phyloP scores from a whole-genome alignment of 2,113 vertebrate genomes.

The Chionis minor region DNA sequence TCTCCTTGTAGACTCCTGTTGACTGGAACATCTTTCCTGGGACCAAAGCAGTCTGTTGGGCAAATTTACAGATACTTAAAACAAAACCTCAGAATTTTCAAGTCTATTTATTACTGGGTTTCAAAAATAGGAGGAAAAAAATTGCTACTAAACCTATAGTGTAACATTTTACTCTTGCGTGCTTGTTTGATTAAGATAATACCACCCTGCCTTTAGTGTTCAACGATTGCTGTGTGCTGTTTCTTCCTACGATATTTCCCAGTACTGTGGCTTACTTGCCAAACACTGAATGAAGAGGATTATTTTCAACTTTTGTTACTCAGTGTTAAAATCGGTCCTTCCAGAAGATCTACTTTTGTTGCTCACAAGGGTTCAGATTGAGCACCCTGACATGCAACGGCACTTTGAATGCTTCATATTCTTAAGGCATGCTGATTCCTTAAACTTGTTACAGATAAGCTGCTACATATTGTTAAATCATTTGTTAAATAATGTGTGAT shows the following conservation, averaged over 20 bases:
- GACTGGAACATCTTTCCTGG: background rate
- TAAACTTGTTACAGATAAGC: background rate
- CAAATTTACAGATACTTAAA: background rate
- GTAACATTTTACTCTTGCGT: background rate
- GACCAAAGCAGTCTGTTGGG: background rate
- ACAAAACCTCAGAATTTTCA: background rate
- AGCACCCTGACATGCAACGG: rapidly evolving
- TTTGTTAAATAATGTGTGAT: background rate
- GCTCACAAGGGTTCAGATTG: background rate
- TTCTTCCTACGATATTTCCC: background rate
- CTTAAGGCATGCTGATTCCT: background rate
- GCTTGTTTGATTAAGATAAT: background rate
- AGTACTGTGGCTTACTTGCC: background rate
- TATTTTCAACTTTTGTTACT: background rate
- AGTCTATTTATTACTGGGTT: background rate
- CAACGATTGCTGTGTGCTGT: background rate
- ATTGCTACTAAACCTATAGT: background rate
- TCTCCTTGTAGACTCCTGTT: background rate
- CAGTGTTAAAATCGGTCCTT: background rate
- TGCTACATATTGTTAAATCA: background rate
- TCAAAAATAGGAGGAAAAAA: background rate
- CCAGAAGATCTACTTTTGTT: background rate
- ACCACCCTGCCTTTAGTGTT: background rate
- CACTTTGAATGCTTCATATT: background rate
- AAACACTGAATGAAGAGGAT: background rate